These are phyloP conservation scores for Spilogale gracilis DNA, from an alignment of 2,113 vertebrate species.

Conservation along the genomic window DNA sequence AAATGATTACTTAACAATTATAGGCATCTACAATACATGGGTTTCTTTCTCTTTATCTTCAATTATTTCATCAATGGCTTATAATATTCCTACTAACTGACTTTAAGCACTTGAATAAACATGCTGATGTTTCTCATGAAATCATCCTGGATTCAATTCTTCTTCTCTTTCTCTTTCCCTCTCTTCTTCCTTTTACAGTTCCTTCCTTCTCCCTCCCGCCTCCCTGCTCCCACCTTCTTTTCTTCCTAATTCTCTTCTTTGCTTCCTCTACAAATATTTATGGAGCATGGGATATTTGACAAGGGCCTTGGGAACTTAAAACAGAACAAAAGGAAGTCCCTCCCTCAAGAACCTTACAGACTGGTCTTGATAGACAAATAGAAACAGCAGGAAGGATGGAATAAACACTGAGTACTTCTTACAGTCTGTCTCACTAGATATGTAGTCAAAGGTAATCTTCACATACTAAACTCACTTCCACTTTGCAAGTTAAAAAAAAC, in stretches of 20 bases:
- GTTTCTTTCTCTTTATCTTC: background rate
- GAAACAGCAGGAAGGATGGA: background rate
- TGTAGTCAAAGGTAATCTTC: background rate
- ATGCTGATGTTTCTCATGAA: background rate
- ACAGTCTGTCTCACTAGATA: background rate
- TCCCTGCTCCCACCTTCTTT: background rate
- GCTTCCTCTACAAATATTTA: background rate
- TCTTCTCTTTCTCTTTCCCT: background rate
- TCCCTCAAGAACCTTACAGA: background rate
- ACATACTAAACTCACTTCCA: background rate
- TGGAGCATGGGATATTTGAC: background rate
- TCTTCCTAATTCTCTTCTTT: background rate
- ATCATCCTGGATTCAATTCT: background rate
- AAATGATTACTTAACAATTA: background rate
- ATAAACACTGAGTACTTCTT: background rate
- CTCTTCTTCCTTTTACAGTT: background rate
- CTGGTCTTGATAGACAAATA: background rate
- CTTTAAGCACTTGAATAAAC: background rate
- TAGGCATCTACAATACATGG: background rate
- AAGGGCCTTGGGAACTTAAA: background rate
- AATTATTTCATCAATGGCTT: background rate
- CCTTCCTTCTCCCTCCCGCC: accelerated
- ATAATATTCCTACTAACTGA: background rate
- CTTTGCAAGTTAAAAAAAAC: background rate
- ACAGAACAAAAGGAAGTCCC: background rate